A percentile compares a stretch with the other conserved stretches of the same genome.
These are phyloP conservation scores for Notothenia coriiceps DNA, from an alignment of 2,113 vertebrate species.

Conservation along the genomic window DNA sequence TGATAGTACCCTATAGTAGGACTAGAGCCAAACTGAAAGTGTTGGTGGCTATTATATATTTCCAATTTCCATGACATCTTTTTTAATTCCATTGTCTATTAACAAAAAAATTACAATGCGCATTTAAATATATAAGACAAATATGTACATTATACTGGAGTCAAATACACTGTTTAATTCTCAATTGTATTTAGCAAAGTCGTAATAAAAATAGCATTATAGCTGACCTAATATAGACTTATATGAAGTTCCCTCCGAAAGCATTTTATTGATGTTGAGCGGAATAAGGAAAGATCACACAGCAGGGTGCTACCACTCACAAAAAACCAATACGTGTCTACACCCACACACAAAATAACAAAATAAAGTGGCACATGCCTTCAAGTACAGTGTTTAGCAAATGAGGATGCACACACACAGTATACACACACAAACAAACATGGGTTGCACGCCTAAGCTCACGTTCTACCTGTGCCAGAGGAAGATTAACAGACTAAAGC, in stretches of 20 bases:
- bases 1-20: no score
- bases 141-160: background rate
- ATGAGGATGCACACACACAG: conserved; percentile 1
- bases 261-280: background rate
- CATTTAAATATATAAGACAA: background rate
- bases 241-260: conserved; percentile 1
- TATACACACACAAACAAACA: background rate
- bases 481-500: conserved; percentile 74
- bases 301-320: background rate
- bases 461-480: conserved; percentile 52
- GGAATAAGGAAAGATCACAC: background rate
- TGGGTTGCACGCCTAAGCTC: conserved; percentile 46
- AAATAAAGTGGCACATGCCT: background rate
- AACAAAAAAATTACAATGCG: background rate
- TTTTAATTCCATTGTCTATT: background rate
- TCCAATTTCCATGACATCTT: background rate
- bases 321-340: background rate
- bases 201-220: background rate
- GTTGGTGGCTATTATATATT: background rate
- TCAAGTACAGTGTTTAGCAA: conserved; percentile 4
- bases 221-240: conserved; percentile 3
- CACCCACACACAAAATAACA: background rate
- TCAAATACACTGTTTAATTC: background rate
- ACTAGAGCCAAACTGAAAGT: background rate
- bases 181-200: background rate